A percentile compares a stretch with the other conserved stretches of the same genome.
Conservation (phyloP, 2,888 invertebrate genomes). For the Syrphus vitripennis region DNA sequence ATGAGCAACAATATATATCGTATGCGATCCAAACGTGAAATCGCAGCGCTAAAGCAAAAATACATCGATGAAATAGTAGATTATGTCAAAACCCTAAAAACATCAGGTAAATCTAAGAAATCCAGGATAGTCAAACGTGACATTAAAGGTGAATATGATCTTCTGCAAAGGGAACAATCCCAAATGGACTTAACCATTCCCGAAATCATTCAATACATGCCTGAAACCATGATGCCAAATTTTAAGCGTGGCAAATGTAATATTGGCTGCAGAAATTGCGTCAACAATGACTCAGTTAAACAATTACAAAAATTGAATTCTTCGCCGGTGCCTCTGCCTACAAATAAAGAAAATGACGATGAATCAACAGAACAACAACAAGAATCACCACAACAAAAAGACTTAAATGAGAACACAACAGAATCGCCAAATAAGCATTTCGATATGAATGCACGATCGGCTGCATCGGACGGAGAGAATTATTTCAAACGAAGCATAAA, state of each 20-base stretch:
- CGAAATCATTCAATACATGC: constrained; percentile 80
- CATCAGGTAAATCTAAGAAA: constrained; percentile 31
- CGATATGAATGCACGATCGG: constrained; percentile 8
- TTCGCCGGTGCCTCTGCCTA: too few relatives aligned
- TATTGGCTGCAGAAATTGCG: constrained; percentile 73
- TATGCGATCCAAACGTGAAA: constrained; percentile 46
- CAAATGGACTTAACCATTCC: constrained; percentile 77
- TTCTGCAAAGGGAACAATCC: constrained; percentile 76
- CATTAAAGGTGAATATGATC: constrained; percentile 79
- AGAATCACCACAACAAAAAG: not conserved
- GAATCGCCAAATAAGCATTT: constrained; percentile 34
- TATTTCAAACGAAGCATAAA: constrained; percentile 54
- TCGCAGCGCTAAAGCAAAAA: not conserved
- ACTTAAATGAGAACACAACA: constrained; percentile 1
- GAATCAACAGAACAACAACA: too few relatives aligned
- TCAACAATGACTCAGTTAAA: constrained; percentile 17
- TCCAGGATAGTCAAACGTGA: constrained; percentile 76
- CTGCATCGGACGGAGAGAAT: not conserved
- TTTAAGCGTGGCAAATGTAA: constrained; percentile 77
- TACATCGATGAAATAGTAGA: not conserved
- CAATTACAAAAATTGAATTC: not conserved
- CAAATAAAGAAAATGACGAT: constrained; percentile 12
- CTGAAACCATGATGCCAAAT: constrained; percentile 77
- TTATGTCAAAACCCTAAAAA: constrained; percentile 68
- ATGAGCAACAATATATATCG: constrained; percentile 30